phyloP scores from a whole-genome alignment of 2,888 invertebrate species.

The Leucania comma region DNA sequence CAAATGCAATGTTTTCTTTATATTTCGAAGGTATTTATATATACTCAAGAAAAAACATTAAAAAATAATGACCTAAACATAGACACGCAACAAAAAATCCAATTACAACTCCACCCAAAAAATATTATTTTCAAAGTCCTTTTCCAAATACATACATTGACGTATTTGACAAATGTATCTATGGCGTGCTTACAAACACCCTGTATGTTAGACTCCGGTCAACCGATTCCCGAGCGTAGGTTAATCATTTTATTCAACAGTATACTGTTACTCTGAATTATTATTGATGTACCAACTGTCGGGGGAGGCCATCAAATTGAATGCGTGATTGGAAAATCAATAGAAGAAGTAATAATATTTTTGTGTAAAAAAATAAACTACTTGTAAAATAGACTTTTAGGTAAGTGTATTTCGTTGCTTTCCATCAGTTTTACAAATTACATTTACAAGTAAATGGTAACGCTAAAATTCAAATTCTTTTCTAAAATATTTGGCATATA shows the following conservation, averaged over 20 bases:
- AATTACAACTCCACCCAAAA: constrained; percentile 29
- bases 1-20: too few relatives aligned
- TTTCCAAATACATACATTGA: constrained; percentile 34
- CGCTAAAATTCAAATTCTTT: background rate
- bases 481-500: background rate
- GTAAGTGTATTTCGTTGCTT: too few relatives aligned
- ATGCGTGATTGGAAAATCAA: constrained; percentile 85
- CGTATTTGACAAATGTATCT: constrained; percentile 59
- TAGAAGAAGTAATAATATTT: constrained; percentile 25
- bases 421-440: background rate
- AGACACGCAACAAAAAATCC: constrained; percentile 33
- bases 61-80: background rate
- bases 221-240: constrained; percentile 76
- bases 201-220: constrained; percentile 67
- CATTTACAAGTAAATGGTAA: background rate
- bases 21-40: background rate
- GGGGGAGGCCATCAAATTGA: constrained; percentile 79
- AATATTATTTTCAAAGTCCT: constrained; percentile 2
- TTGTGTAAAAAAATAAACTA: background rate
- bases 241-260: constrained; percentile 90
- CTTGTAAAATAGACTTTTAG: too few relatives aligned
- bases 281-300: constrained; percentile 89
- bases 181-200: constrained; percentile 61
- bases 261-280: constrained; percentile 87
- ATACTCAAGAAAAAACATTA: background rate